Conservation (phyloP, 1,140 invertebrate species). For the Drosophila bocqueti region DNA sequence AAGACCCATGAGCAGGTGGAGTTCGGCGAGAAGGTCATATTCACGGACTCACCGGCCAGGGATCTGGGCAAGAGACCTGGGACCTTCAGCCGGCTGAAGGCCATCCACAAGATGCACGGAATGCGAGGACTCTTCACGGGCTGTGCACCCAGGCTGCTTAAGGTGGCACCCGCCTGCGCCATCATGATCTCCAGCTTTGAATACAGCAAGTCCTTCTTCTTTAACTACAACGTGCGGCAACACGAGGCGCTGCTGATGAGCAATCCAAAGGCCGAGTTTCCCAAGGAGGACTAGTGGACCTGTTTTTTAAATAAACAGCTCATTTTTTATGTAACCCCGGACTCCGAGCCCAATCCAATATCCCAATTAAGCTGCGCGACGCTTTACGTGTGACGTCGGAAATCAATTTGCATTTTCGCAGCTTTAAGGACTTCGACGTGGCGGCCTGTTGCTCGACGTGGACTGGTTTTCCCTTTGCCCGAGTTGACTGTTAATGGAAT, state of each 20-base stretch:
- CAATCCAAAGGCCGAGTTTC: slow-evolving; percentile 45
- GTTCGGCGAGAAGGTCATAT: slow-evolving; percentile 94
- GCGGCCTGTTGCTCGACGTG: slow-evolving; percentile 28
- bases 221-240: slow-evolving; percentile 86
- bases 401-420: slow-evolving; percentile 52
- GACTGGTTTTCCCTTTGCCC: background rate
- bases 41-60: slow-evolving; percentile 87
- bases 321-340: slow-evolving; percentile 35
- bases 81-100: slow-evolving; percentile 85
- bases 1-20: slow-evolving; percentile 99
- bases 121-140: slow-evolving; percentile 92
- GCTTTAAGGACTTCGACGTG: slow-evolving; percentile 3
- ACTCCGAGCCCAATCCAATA: slow-evolving; percentile 23
- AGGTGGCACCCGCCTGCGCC: slow-evolving; percentile 98
- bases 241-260: slow-evolving; percentile 66
- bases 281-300: slow-evolving; percentile 38
- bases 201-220: slow-evolving; percentile 96
- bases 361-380: slow-evolving; percentile 28
- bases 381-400: slow-evolving; percentile 25
- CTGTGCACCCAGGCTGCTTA: slow-evolving; percentile 93
- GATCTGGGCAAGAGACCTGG: slow-evolving; percentile 63
- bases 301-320: slow-evolving; percentile 37
- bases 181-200: slow-evolving; percentile 99
- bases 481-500: slow-evolving; percentile 46
- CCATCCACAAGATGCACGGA: slow-evolving; percentile 90